Percentiles rank a stretch among this genome's conserved stretches.
These are phyloP conservation scores for Notocelia uddmanniana DNA, from an alignment of 2,888 invertebrate species.

Conservation along the genomic window DNA sequence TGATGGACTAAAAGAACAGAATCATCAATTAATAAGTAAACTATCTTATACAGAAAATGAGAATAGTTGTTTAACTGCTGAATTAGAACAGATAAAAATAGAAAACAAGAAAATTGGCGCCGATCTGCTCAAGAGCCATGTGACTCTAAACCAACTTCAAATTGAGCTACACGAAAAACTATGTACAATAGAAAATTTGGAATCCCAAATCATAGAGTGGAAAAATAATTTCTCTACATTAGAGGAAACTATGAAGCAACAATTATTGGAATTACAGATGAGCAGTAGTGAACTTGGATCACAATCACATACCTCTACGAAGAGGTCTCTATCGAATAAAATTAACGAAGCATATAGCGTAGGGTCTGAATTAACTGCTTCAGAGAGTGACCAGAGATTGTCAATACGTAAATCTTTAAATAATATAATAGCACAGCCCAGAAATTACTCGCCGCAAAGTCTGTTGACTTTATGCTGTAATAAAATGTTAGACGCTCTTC, in stretches of 20 bases:
- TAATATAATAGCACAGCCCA: constrained; percentile 46
- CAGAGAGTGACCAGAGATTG: constrained; percentile 40
- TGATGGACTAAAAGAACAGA: constrained; percentile 55
- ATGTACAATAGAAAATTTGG: constrained; percentile 61
- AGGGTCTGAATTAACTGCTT: constrained; percentile 44
- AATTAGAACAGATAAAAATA: constrained; percentile 56
- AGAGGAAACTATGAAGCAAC: constrained; percentile 60
- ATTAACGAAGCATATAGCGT: constrained; percentile 35
- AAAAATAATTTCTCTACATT: constrained; percentile 62
- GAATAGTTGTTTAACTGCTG: constrained; percentile 52
- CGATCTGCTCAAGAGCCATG: constrained; percentile 57
- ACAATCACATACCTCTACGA: constrained; percentile 28
- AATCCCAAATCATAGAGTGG: constrained; percentile 61
- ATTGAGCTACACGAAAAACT: constrained; percentile 63
- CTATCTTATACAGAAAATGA: constrained; percentile 54
- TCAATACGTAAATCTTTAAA: constrained; percentile 40
- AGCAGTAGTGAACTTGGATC: constrained; percentile 65
- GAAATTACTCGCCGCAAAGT: constrained; percentile 65
- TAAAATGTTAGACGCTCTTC: constrained; percentile 64
- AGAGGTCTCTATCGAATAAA: constrained; percentile 7
- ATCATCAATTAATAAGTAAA: constrained; percentile 55
- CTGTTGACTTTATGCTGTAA: constrained; percentile 72
- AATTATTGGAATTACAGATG: constrained; percentile 59
- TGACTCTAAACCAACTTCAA: constrained; percentile 60
- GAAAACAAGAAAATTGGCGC: constrained; percentile 55